phyloP scores from a whole-genome alignment of 1,140 invertebrate genomes.

The Papilio polyxenes region DNA sequence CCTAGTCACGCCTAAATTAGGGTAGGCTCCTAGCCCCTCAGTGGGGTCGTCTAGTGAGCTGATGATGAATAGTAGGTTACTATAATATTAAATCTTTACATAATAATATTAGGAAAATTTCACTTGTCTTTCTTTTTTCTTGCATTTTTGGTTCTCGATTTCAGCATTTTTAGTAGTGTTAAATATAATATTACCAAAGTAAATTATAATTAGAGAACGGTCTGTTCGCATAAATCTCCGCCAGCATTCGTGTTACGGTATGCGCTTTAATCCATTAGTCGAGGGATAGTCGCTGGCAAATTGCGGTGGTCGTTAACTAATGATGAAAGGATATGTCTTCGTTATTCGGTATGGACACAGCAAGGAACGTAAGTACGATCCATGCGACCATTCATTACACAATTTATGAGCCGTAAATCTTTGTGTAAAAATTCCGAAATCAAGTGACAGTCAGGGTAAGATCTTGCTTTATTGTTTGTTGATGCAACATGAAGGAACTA shows the following conservation, averaged over 20 bases:
- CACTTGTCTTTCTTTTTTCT: neutral
- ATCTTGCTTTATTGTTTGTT: too few relatives aligned
- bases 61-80: too few relatives aligned
- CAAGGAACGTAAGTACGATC: neutral
- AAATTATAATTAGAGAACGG: conserved; percentile 22
- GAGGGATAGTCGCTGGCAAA: conserved; percentile 3
- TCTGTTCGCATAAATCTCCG: conserved; percentile 4
- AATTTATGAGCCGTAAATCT: neutral
- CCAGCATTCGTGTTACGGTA: neutral
- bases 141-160: neutral
- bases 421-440: neutral
- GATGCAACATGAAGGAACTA: too few relatives aligned
- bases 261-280: conserved; percentile 21
- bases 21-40: too few relatives aligned
- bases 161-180: neutral
- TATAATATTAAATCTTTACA: neutral
- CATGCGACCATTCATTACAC: neutral
- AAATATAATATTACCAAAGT: neutral
- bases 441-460: too few relatives aligned
- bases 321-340: conserved; percentile 20
- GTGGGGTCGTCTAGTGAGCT: too few relatives aligned
- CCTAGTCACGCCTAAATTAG: too few relatives aligned
- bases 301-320: conserved; percentile 20
- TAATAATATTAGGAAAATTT: neutral
- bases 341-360: neutral